Evolutionary conservation across 2,113 vertebrate species (phyloP), one percentile per base, ranked within the genome.

Genomic region (Oophaga pumilio): DNA sequence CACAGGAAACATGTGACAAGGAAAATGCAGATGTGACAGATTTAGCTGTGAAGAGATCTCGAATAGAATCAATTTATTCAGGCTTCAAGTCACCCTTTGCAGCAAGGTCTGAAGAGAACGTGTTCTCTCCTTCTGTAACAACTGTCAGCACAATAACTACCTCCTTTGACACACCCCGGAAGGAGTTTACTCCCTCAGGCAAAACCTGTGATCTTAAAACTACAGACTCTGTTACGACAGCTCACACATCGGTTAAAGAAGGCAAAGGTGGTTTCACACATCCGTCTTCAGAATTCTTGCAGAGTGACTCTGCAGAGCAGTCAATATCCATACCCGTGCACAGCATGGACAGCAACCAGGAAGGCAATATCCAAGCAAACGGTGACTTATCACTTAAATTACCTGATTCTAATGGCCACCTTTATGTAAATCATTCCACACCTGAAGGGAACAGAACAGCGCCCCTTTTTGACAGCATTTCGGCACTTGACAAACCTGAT

Each of bases 51-150:
- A 94, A 96, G 85, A 93, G 95, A 26, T 97, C 97, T 2, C 94
- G 97, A 0, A 94, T 99, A 71, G 95, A 94, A 88, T 93, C 97
- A 0, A 96, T 99, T 60, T 96, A 98, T 87, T 97, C 97, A 17
- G 96, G 94, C 89, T 92, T 98, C 62, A 91, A 96, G 26, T 95
- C 91, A 1, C 93, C 95, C 43, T 84, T 93, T 52, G 82, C 89
- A 60, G 91, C 86, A 0, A 82, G 83, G 52, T 82, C 89, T 90
- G 94, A 93, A 94, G 94, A 93, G 11, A 94, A 93, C 77, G 79
- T 92, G 92, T 94, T 94, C 84, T 93, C 90, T 66, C 91, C 94
- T 62, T 95, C 94, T 76, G 90, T 91, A 26, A 90, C 89, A 0
- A 92, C 94, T 68, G 89, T 94, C 89, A 94, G 89, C 84, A 93